Conservation (phyloP, 2,797 vertebrate species). For the Sternotherus odoratus region DNA sequence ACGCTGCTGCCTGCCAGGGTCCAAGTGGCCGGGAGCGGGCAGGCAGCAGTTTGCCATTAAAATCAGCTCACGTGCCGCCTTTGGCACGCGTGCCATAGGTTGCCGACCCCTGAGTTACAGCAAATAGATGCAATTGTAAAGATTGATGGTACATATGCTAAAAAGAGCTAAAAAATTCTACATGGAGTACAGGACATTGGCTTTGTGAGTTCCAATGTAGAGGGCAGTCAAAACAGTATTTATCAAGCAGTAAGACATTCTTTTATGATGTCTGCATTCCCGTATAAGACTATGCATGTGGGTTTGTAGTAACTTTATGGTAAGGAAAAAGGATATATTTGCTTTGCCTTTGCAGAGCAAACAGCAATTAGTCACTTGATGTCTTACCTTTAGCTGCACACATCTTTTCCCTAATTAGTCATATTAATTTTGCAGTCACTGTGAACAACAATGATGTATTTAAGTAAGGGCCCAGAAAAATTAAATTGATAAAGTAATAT, state of each 20-base stretch:
- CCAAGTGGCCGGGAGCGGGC: too few species aligned
- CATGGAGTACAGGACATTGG: not conserved
- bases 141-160: slow-evolving; percentile 4
- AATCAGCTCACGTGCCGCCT: too few species aligned
- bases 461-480: not conserved
- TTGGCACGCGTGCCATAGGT: too few species aligned
- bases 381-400: not conserved
- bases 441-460: not conserved
- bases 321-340: not conserved
- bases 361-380: not conserved
- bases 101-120: not conserved
- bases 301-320: not conserved
- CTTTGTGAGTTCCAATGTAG: not conserved
- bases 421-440: fast-evolving
- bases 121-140: slow-evolving; percentile 43
- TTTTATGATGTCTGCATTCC: not conserved
- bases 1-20: too few species aligned
- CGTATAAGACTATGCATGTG: not conserved
- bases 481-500: not conserved
- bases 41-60: too few species aligned
- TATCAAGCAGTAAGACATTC: not conserved
- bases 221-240: not conserved
- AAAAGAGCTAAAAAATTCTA: slow-evolving; percentile 38
- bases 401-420: not conserved
- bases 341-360: not conserved